These are phyloP conservation scores for Digitonthophagus gazella DNA, from an alignment of 2,888 invertebrate genomes.

Conservation along the genomic window DNA sequence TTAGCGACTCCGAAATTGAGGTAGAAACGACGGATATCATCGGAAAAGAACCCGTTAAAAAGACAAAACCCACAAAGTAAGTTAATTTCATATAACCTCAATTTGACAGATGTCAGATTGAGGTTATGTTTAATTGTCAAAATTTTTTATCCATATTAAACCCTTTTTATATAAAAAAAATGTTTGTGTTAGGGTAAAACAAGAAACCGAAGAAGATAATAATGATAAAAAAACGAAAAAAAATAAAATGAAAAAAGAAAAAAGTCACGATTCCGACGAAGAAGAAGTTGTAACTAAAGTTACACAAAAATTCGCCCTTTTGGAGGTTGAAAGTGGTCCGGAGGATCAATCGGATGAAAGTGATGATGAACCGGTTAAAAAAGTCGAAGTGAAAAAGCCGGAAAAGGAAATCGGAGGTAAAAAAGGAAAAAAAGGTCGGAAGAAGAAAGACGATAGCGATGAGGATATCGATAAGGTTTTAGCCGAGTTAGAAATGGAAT, in stretches of 20 bases:
- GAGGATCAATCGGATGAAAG: constrained; percentile 47
- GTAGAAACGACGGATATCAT: constrained; percentile 40
- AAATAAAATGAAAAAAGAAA: constrained; percentile 42
- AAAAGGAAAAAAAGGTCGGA: constrained; percentile 68
- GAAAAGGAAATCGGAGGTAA: constrained; percentile 43
- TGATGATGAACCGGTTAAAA: constrained; percentile 39
- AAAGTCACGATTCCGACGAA: constrained; percentile 48
- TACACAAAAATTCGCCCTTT: constrained; percentile 59
- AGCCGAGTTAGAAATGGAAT: constrained; percentile 80
- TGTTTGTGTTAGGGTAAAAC: constrained; percentile 42
- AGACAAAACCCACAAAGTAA: constrained; percentile 34
- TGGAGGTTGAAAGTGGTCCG: constrained; percentile 63
- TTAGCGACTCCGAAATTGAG: constrained; percentile 63
- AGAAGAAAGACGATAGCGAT: constrained; percentile 74
- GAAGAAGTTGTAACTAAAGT: constrained; percentile 49
- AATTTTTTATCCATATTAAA: not conserved
- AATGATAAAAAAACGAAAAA: constrained; percentile 49
- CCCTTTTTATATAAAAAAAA: not conserved
- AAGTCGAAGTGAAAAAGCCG: constrained; percentile 39
- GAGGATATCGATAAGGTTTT: constrained; percentile 81
- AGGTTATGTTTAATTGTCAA: constrained; percentile 3
- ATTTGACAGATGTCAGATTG: not conserved
- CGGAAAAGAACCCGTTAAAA: constrained; percentile 43
- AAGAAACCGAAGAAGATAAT: constrained; percentile 38
- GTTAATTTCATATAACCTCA: constrained; percentile 6